Base-by-base conservation (phyloP, 2,888 invertebrate species). In the Acronicta aceris region DNA sequence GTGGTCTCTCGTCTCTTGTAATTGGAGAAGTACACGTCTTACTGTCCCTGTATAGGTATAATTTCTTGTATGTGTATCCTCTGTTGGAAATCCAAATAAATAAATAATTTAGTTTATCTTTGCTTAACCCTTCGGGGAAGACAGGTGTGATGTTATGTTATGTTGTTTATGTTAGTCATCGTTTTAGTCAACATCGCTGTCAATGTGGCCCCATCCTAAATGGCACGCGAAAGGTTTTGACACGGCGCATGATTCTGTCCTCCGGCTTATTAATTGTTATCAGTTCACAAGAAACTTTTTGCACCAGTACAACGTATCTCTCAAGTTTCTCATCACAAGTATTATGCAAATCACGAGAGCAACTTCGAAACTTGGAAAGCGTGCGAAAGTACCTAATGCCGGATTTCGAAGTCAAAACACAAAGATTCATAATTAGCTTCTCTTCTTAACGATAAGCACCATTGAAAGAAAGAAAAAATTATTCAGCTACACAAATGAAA, bases 221-320 rank as follows among this genome's bases (percentile, higher is more conserved):
- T 65, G 61, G 63, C 61, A 58, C 61, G 59, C 62, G 61, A 63
- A 65, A 62, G 63, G 60, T 67, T 71, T 52, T 65, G 72, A 62
- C 66, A 62, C 50, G 43, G 43, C 59, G 50, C 49, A 61, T 51
- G 61, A 65, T 52, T 51, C 33, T 48, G 60, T 57, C 65, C 71
- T 45, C 41, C 17, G 61, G 65, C 71, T 63, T 71, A 74, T 68
- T 74, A 74, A 74, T 74, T 74, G 74, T 74, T 74, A 65, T 68
- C 58, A 71, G 65, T 63, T 71, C 56, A 56, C 53, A 48, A 61
- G 36, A 45, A 47, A 71, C 68, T 74, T 74, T 74, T 74, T 74
- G 68, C 61, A 42, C 58, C 49, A 61, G 48, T 59, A 41, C 53
- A 55, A 46, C 52, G 47, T 67, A 56, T 61, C 60, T 47, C 52